Evolutionary conservation across 2,888 invertebrate genomes (phyloP), one percentile per base, ranked within the genome.

Genomic region (Ceraclea dissimilis): DNA sequence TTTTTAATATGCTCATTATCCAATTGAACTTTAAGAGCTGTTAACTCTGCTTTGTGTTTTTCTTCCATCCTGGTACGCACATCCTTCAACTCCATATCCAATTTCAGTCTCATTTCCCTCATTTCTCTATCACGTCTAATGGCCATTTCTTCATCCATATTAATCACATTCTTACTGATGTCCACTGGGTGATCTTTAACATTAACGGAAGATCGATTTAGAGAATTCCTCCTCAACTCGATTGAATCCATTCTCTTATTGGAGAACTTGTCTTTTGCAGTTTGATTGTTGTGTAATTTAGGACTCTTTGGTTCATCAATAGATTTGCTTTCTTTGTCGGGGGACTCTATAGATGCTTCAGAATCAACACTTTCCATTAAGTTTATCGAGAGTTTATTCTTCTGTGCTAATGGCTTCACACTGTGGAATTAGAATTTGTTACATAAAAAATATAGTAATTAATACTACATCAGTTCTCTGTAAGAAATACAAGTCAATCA

Each of bases 141-240:
- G 59, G 80, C 76, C 64, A 82, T 75, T 52, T 82, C 81, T 60
- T 79, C 76, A 63, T 79, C 79, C 50, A 81, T 70, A 62, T 70
- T 66, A 63, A 80, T 75, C 61, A 81, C 69, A 67, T 79, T 80
- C 56, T 75, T 76, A 65, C 79, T 76, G 13, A 72, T 69, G 44
- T 70, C 68, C 11, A 61, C 61, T 46, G 63, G 62, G 33, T 64
- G 61, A 49, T 64, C 55, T 50, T 63, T 62, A 11, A 52, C 58
- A 21, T 62, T 57, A 34, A 57, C 20, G 1, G 55, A 48, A 48
- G 52, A 52, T 34, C 52, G 43, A n/a, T 49, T 49, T 6, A 61
- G 61, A 59, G 62, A 57, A 53, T 57, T 58, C 51, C 52, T 57
- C 49, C 33, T 46, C 6, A 46, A 5, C 33, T 57, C 47, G 39